Base-by-base conservation (phyloP, 2,113 vertebrate species). In the Dicentrarchus labrax region DNA sequence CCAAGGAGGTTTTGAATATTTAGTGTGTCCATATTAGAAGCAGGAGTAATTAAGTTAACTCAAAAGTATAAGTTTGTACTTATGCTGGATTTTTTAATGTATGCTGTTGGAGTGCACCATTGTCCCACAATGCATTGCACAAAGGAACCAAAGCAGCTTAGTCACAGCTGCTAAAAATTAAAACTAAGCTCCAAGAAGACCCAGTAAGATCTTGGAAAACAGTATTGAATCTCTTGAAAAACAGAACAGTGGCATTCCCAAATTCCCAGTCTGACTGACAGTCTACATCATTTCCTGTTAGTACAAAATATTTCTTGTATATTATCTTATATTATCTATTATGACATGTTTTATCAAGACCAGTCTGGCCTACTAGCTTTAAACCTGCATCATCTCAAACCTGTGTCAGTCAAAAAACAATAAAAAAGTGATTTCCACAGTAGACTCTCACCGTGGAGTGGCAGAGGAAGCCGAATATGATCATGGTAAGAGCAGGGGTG, bases 401-500 rank as follows among this genome's bases (percentile, higher is more conserved):
- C 39, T 68, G 16, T 39, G 17, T 39, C 50, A 43, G 3, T 36
- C 19, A 19, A 54, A 54, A 15, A 64, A 3, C 9, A 3, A 53
- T 4, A 48, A 8, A 60, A 43, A 17, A 61, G 22, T 15, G 0
- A 6, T 43, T 54, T 43, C 19, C 4, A 60, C 4, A 45, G 15
- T 19, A 47, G n/a, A 16, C 17, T 16, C 78, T 90, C 80, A 98
- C 97, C 91, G 96, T 95, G 38, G 97, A 97, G 81, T 98, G 97
- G 87, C 97, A 98, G 84, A 97, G 96, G 78, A 97, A 97, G 68
- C 97, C 97, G 4, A 97, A 97, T 66, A 93, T 86, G 21, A 98
- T 88, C 96, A 98, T 97, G 75, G 85, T 86, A 0, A 96, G 95
- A 0, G 97, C 95, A 0, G 97, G 97, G 54, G 96, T 91, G 76